Conservation (phyloP, 1,140 invertebrate species). For the Solenopsis invicta region DNA sequence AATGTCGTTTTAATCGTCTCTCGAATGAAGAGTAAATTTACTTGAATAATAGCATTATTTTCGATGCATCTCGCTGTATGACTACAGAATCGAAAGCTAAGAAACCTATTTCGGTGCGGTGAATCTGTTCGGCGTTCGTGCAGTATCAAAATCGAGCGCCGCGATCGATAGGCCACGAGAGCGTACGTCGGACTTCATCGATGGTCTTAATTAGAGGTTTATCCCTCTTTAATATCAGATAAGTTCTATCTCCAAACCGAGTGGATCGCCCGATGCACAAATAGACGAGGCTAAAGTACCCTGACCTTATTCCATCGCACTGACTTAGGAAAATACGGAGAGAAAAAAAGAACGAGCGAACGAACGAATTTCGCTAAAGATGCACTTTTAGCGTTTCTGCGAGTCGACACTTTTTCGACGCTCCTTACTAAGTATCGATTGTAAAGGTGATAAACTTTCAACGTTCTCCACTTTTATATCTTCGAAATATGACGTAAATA, state of each 20-base stretch:
- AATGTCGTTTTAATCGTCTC: neutral
- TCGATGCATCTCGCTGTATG: neutral
- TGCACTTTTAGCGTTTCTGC: constrained; percentile 39
- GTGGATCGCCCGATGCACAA: constrained; percentile 6
- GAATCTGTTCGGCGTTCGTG: neutral
- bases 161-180: constrained; percentile 31
- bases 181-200: constrained; percentile 51
- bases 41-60: neutral
- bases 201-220: constrained; percentile 65
- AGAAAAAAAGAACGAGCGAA: neutral
- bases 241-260: constrained; percentile 57
- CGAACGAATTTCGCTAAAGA: neutral
- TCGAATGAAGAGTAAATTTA: neutral
- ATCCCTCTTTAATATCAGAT: constrained; percentile 65
- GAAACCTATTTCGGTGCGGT: neutral
- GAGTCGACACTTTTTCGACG: constrained; percentile 15
- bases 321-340: constrained; percentile 43
- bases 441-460: constrained; percentile 9
- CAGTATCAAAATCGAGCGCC: constrained; percentile 33
- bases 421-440: neutral
- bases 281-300: constrained; percentile 36
- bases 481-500: neutral
- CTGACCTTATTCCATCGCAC: constrained; percentile 41
- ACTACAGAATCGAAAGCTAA: neutral
- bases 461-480: neutral